Percentiles rank a stretch among this genome's conserved stretches.
These are phyloP conservation scores for Chelon labrosus DNA, from an alignment of 2,797 vertebrate genomes.

Conservation along the genomic window DNA sequence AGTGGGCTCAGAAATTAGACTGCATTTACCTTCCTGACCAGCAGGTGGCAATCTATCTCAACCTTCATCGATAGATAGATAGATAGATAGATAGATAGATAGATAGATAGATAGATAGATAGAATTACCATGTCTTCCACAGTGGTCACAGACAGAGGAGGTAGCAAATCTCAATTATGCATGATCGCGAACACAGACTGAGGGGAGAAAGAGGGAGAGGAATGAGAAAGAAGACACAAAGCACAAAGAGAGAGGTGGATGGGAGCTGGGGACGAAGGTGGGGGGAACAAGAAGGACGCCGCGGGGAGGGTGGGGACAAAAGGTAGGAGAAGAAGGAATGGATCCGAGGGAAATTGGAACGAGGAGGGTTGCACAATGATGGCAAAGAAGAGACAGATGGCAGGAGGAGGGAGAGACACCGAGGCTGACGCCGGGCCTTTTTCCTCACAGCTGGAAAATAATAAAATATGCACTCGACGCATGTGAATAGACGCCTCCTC, in stretches of 20 bases:
- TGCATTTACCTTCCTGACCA: slow-evolving; percentile 35
- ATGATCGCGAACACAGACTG: slow-evolving; percentile 23
- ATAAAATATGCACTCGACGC: not conserved
- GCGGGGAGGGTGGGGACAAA: too few species aligned
- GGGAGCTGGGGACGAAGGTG: not conserved
- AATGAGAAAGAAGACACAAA: not conserved
- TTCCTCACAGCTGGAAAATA: slow-evolving; percentile 39
- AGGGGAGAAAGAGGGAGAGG: too few species aligned
- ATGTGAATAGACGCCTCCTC: not conserved
- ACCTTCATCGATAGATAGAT: not conserved
- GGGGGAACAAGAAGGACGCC: not conserved
- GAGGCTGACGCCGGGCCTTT: slow-evolving; percentile 5
- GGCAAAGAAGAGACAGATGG: slow-evolving; percentile 12
- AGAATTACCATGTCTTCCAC: not conserved
- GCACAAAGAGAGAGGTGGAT: too few species aligned
- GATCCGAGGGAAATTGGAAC: too few species aligned
- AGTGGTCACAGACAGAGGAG: slow-evolving; percentile 9
- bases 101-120: not conserved
- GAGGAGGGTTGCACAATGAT: not conserved
- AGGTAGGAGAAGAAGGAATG: too few species aligned
- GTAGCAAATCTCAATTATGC: slow-evolving; percentile 26
- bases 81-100: slow-evolving; percentile 7
- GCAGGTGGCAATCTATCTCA: slow-evolving; percentile 52
- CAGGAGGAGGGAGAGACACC: not conserved
- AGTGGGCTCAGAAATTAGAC: not conserved